phyloP scores from a whole-genome alignment of 92 coral and sea anemone species.

The Epizoanthus fatuus region DNA sequence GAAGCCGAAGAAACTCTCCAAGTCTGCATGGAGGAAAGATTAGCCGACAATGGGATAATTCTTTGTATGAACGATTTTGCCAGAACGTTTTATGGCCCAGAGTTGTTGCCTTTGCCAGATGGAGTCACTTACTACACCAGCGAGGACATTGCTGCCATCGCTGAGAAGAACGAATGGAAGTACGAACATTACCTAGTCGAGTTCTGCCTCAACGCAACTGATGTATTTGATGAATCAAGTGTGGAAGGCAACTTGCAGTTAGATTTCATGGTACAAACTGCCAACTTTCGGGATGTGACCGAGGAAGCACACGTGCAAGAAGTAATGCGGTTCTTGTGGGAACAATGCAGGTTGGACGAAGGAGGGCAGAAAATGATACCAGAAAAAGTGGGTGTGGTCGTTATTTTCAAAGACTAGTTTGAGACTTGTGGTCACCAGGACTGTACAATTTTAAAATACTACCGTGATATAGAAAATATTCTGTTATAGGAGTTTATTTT shows the following conservation, averaged over 20 bases:
- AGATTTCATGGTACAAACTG: constrained; percentile 43
- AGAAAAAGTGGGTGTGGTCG: constrained; percentile 42
- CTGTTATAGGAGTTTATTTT: too few relatives aligned
- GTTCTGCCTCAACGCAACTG: constrained; percentile 37
- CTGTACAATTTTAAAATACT: too few relatives aligned
- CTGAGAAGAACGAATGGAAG: constrained; percentile 44
- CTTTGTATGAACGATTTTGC: constrained; percentile 39
- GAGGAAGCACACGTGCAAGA: constrained; percentile 3
- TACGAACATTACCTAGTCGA: constrained; percentile 20
- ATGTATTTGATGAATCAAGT: constrained; percentile 27
- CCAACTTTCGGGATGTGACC: constrained; percentile 45
- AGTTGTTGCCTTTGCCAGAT: constrained; percentile 9
- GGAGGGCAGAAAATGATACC: constrained; percentile 15
- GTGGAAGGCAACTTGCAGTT: constrained; percentile 44
- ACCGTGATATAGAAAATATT: too few relatives aligned
- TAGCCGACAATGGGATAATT: constrained; percentile 42
- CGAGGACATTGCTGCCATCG: constrained; percentile 25
- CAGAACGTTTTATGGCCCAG: constrained; percentile 14
- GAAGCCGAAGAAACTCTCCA: constrained; percentile 36
- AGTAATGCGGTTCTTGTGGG: constrained; percentile 19
- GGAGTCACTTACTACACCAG: constrained; percentile 21
- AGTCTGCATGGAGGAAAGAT: constrained; percentile 37
- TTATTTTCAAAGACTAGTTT: constrained; percentile 13
- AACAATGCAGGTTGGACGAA: not conserved
- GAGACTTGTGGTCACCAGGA: not conserved